Percentiles rank a stretch among this genome's conserved stretches.
phyloP scores from a whole-genome alignment of 2,888 invertebrate genomes.

The Scaptomyza flava region DNA sequence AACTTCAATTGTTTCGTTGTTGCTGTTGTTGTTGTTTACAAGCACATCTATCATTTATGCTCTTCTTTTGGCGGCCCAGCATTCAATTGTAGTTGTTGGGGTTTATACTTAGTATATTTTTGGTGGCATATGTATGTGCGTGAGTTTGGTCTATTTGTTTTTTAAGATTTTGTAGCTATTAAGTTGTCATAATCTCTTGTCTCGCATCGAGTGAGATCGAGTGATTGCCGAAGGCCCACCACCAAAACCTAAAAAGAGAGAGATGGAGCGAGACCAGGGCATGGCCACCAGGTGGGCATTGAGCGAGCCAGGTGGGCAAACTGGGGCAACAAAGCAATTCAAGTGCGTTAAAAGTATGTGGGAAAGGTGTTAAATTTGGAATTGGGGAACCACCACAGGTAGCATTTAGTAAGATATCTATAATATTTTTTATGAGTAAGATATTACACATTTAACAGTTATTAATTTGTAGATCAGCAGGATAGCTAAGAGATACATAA shows the following conservation, averaged over 20 bases:
- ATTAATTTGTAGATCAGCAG: neutral
- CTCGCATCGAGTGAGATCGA: slow-evolving; percentile 54
- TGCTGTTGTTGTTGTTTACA: slow-evolving; percentile 57
- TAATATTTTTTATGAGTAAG: neutral
- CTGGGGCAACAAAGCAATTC: slow-evolving; percentile 24
- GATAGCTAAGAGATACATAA: neutral
- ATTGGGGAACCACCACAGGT: slow-evolving; percentile 17
- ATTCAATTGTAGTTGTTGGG: slow-evolving; percentile 40
- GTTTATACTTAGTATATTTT: slow-evolving; percentile 25
- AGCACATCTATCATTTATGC: slow-evolving; percentile 69
- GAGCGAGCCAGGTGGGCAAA: slow-evolving; percentile 58
- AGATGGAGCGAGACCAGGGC: slow-evolving; percentile 31
- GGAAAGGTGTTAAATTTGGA: slow-evolving; percentile 14
- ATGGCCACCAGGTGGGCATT: slow-evolving; percentile 50
- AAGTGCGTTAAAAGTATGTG: slow-evolving; percentile 14
- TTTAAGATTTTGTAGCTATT: slow-evolving; percentile 68
- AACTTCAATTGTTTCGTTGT: slow-evolving; percentile 69
- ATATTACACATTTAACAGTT: neutral
- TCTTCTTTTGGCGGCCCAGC: slow-evolving; percentile 61
- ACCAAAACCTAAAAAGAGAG: slow-evolving; percentile 4
- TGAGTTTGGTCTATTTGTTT: slow-evolving; percentile 72
- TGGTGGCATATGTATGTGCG: slow-evolving; percentile 34
- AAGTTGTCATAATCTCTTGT: slow-evolving; percentile 74
- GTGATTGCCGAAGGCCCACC: slow-evolving; percentile 59
- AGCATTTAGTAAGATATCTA: neutral